Base-by-base conservation (phyloP, 2,888 invertebrate genomes). In the Oxyscelio sp. region DNA sequence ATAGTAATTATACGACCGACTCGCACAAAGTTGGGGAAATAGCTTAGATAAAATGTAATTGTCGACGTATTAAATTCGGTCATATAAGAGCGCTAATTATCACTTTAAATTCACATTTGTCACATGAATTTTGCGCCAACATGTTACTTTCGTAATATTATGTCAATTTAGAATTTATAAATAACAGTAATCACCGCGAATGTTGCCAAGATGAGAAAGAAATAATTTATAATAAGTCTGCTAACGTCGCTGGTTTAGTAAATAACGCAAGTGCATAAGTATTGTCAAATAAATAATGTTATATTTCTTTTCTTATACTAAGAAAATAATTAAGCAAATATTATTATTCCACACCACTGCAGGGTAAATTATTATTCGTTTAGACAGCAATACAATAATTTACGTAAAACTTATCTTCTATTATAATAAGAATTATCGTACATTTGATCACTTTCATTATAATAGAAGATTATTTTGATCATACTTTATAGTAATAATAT, bases 71-170 rank as follows among this genome's bases (percentile, higher is more conserved):
- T 80, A 80, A 85, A 73, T 84, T 81, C 50, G 63, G 56, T 59
- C 22, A 34, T 58, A 65, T 61, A 52, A 65, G 17, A 78, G 61
- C 78, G 82, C 65, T 85, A 85, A 81, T 85, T 81, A 66, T 81
- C 79, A 75, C 75, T 84, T 84, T 84, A 84, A 80, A 80, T 84
- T 74, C 63, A 80, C 75, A 80, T 84, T 84, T 75, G 70, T 79
- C 84, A 75, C 84, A 70, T 84, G 56, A 80, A 80, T 84, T 79
- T 65, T 54, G 48, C 50, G 43, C 24, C 8, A 40, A 70, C 68
- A 56, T 79, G 73, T 13, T 5, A 6, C 61, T 68, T 65, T 34
- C 70, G 68, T 15, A 63, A 75, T 71, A 34, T 40, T 27, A 5
- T n/a, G 48, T 31, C 71, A 24, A 58, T 58, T 56, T 61, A 4